Evolutionary conservation across 2,888 invertebrate species (phyloP).

Genomic region (Drosophila cognata): DNA sequence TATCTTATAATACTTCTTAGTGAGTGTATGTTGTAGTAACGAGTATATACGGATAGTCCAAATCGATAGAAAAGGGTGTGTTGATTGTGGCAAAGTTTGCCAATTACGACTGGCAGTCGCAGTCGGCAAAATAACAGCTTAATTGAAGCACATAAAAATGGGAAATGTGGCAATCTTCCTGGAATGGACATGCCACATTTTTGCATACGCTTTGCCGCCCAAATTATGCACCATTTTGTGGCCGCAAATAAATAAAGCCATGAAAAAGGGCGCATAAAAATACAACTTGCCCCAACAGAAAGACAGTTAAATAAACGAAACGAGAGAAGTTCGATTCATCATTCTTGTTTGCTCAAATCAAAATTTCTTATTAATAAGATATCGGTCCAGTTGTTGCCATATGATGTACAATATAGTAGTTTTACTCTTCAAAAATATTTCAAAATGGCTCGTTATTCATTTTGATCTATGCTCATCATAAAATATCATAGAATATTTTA

Average conservation of each 20-base stretch:
- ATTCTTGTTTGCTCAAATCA: neutral
- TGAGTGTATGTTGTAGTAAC: neutral
- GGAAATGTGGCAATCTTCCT: slow-evolving; percentile 6
- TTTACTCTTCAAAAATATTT: neutral
- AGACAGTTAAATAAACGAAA: slow-evolving; percentile 17
- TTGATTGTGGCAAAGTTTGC: slow-evolving; percentile 13
- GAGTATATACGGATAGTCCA: neutral
- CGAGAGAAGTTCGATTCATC: slow-evolving; percentile 27
- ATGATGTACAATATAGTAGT: neutral
- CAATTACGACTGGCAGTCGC: slow-evolving; percentile 23
- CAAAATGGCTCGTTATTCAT: neutral
- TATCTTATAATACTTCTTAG: neutral
- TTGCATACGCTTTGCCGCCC: slow-evolving; percentile 29
- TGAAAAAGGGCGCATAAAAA: slow-evolving; percentile 23
- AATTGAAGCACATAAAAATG: slow-evolving; percentile 18
- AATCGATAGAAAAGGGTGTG: slow-evolving; percentile 11
- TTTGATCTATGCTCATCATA: neutral
- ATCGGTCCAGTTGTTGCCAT: neutral
- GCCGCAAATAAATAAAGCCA: slow-evolving; percentile 29
- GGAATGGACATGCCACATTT: slow-evolving; percentile 19
- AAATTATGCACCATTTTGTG: slow-evolving; percentile 35
- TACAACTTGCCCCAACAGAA: slow-evolving; percentile 4
- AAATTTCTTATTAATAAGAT: neutral
- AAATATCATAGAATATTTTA: neutral
- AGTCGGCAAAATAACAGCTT: slow-evolving; percentile 19